phyloP scores from a whole-genome alignment of 2,113 vertebrate species.

The Sinocyclocheilus anophthalmus region DNA sequence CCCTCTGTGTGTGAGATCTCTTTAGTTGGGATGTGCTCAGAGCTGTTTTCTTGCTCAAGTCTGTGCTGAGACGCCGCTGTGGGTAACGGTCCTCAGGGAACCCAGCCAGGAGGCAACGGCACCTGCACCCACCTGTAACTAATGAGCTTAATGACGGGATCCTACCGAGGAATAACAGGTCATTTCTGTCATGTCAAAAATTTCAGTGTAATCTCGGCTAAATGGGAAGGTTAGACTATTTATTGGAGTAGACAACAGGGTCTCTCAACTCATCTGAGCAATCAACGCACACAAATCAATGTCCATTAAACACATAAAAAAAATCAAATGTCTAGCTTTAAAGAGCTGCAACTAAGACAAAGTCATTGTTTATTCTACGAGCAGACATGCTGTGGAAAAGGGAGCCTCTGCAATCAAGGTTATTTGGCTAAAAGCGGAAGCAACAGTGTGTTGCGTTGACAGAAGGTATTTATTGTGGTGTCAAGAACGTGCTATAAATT shows the following conservation, averaged over 20 bases:
- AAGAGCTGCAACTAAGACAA: conserved; percentile 20
- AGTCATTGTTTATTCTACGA: conserved; percentile 20
- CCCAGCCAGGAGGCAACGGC: neutral
- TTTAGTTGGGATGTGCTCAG: neutral
- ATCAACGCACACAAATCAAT: conserved; percentile 37
- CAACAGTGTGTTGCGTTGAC: conserved; percentile 66
- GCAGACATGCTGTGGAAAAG: conserved; percentile 40
- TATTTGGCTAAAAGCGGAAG: conserved; percentile 70
- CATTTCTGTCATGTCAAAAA: neutral
- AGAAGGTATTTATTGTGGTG: conserved; percentile 74
- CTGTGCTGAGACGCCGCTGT: conserved; percentile 7
- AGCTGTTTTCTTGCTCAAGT: conserved; percentile 45
- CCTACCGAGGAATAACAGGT: conserved; percentile 2
- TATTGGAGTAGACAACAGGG: conserved; percentile 11
- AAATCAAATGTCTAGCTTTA: conserved; percentile 3
- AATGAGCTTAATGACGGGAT: conserved; percentile 28
- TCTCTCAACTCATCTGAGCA: conserved; percentile 18
- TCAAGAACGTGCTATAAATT: conserved; percentile 73
- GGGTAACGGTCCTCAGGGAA: conserved; percentile 28
- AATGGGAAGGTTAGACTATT: neutral
- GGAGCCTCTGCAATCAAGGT: conserved; percentile 68
- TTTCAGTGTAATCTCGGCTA: neutral
- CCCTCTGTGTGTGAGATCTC: neutral
- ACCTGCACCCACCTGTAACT: conserved; percentile 48
- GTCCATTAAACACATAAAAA: conserved; percentile 36